A percentile compares a stretch with the other conserved stretches of the same genome.
phyloP scores from a whole-genome alignment of 2,888 invertebrate species.

The Spatulosminthurus flaviceps region DNA sequence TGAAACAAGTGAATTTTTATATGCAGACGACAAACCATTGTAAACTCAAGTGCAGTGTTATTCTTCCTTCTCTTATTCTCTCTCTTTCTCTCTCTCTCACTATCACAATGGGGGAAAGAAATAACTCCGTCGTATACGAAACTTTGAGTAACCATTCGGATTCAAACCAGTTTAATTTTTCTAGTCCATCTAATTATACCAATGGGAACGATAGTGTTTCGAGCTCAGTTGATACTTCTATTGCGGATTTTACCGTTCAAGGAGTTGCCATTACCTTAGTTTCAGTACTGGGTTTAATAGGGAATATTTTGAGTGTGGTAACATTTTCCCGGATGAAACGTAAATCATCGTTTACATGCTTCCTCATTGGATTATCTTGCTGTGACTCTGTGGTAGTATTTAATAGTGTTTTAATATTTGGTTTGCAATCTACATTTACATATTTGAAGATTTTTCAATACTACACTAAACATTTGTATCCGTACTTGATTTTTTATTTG shows the following conservation, averaged over 20 bases:
- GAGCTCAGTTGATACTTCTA: not conserved
- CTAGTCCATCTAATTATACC: not conserved
- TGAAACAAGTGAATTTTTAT: not conserved
- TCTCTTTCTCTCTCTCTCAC: not conserved
- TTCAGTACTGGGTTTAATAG: slow-evolving; percentile 80
- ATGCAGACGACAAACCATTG: too few species aligned
- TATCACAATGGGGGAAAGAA: not conserved
- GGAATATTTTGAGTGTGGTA: slow-evolving; percentile 87
- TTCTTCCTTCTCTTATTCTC: not conserved
- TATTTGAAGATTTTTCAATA: slow-evolving; percentile 70
- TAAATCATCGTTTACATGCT: slow-evolving; percentile 87
- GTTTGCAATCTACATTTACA: slow-evolving; percentile 83
- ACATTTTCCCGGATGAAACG: slow-evolving; percentile 91
- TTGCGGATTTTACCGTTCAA: not conserved
- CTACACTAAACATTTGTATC: slow-evolving; percentile 16
- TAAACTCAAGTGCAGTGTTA: not conserved
- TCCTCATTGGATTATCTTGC: slow-evolving; percentile 89
- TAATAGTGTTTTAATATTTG: slow-evolving; percentile 84
- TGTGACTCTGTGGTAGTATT: slow-evolving; percentile 91
- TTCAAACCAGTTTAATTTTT: not conserved
- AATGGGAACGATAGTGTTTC: not conserved
- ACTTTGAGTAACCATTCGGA: not conserved
- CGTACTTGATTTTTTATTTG: slow-evolving; percentile 21
- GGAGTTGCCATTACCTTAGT: slow-evolving; percentile 41
- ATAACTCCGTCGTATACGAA: not conserved